These are phyloP conservation scores for Cyrtorhinus lividipennis DNA, from an alignment of 1,140 invertebrate genomes.

Conservation along the genomic window DNA sequence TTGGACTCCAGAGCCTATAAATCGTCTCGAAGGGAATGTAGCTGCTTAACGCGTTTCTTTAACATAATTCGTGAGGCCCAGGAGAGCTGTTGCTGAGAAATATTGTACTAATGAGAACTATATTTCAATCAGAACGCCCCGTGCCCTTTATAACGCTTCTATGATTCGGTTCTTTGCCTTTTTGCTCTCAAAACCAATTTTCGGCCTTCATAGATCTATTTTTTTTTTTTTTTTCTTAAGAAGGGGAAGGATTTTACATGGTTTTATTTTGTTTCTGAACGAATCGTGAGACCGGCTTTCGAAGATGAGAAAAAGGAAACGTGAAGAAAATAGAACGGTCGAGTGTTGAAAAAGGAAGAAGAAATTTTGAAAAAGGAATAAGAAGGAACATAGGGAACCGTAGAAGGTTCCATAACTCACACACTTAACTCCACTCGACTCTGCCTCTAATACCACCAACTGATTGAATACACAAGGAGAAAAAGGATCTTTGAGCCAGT, in stretches of 20 bases:
- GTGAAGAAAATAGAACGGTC: background rate
- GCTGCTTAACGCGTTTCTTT: constrained; percentile 5
- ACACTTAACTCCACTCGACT: background rate
- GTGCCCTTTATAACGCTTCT: no score
- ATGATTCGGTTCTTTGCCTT: background rate
- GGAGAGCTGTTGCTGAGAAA: constrained; percentile 2
- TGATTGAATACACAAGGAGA: background rate
- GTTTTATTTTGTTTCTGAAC: no score
- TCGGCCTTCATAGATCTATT: background rate
- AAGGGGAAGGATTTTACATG: background rate
- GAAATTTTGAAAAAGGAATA: no score
- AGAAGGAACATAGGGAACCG: background rate
- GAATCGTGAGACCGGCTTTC: no score
- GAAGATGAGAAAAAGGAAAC: background rate
- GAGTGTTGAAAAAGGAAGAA: no score
- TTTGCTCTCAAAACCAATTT: background rate
- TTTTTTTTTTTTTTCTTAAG: background rate
- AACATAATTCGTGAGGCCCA: background rate
- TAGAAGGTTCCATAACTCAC: background rate
- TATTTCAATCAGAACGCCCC: constrained; percentile 6
- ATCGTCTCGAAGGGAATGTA: background rate
- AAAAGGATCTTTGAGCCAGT: background rate
- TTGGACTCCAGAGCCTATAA: constrained; percentile 1
- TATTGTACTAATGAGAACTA: constrained; percentile 5
- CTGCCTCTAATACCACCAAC: background rate